Evolutionary conservation across 2,888 invertebrate species (phyloP).

Genomic region (Crossocerus cetratus): DNA sequence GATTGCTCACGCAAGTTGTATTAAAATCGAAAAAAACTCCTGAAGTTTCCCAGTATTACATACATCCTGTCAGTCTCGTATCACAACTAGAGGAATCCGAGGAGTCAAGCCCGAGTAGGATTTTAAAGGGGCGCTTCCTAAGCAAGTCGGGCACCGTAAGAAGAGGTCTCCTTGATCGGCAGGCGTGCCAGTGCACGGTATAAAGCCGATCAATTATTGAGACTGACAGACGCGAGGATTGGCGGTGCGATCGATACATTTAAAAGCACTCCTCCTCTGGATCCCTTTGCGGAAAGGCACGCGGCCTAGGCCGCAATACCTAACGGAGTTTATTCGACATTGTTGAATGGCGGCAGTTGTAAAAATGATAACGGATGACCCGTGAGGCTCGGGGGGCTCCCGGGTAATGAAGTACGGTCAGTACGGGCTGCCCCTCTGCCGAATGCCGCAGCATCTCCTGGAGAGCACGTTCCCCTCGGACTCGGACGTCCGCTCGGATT

Average conservation of each 20-base stretch:
- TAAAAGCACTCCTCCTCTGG: constrained; percentile 57
- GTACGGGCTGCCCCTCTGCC: constrained; percentile 64
- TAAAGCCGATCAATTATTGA: constrained; percentile 50
- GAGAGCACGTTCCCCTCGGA: constrained; percentile 61
- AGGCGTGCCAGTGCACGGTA: constrained; percentile 16
- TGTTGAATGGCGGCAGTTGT: constrained; percentile 77
- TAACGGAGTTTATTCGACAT: constrained; percentile 77
- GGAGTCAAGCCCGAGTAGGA: no score
- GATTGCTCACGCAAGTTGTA: no score
- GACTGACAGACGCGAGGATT: constrained; percentile 42
- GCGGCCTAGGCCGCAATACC: constrained; percentile 69
- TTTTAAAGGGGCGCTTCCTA: no score
- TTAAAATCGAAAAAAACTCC: no score
- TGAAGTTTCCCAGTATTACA: no score
- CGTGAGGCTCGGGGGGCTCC: constrained; percentile 69
- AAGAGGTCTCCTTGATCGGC: not conserved
- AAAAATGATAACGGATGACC: constrained; percentile 77
- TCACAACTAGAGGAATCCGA: no score
- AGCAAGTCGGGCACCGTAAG: not conserved
- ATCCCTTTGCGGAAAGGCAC: constrained; percentile 62
- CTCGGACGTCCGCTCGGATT: constrained; percentile 62
- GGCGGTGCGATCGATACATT: constrained; percentile 59
- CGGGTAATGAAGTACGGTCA: constrained; percentile 77
- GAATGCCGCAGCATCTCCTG: constrained; percentile 58
- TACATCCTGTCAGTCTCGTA: no score